Evolutionary conservation across 2,113 vertebrate species (phyloP), one percentile per base, ranked within the genome.

Genomic region (Setophaga coronata): DNA sequence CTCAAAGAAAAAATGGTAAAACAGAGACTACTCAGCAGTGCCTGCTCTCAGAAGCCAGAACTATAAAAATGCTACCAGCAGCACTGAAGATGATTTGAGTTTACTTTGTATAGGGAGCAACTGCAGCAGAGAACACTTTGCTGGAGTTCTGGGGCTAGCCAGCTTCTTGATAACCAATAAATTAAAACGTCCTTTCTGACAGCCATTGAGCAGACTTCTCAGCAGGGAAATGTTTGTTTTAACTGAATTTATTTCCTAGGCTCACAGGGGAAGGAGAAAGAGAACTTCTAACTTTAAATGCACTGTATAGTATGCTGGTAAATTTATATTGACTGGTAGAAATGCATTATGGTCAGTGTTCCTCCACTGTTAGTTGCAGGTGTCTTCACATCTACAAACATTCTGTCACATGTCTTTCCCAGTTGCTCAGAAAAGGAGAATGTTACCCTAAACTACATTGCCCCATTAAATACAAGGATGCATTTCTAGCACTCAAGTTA

Each of bases 161-260:
- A 93, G 20, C 24, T 92, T 91, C 74, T 89, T 70, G 57, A 73
- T 61, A 96, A 73, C 70, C 74, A 85, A 80, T 95, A 96, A 93
- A 83, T 94, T 93, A 94, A 91, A 82, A 86, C 3, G 74, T 90
- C 82, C 66, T 88, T 89, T 80, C 82, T 94, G 92, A 95, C 87
- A 86, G 54, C 60, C 84, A 77, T 66, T 90, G 70, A 24, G 50
- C 70, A 85, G 57, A 26, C 34, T 86, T 88, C 64, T 91, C 87
- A 81, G 74, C 64, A 86, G 76, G 64, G 58, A 88, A 93, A 93
- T 70, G n/a, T 82, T 95, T 89, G 78, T 78, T 87, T 93, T 90
- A 82, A 90, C 31, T 70, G 66, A 87, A 89, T 94, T 87, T 94
- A 89, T 93, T 94, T 91, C 54, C 71, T 47, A 56, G 82, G 64